Conservation (phyloP, 1,140 invertebrate species). For the Drosophila lacertosa region DNA sequence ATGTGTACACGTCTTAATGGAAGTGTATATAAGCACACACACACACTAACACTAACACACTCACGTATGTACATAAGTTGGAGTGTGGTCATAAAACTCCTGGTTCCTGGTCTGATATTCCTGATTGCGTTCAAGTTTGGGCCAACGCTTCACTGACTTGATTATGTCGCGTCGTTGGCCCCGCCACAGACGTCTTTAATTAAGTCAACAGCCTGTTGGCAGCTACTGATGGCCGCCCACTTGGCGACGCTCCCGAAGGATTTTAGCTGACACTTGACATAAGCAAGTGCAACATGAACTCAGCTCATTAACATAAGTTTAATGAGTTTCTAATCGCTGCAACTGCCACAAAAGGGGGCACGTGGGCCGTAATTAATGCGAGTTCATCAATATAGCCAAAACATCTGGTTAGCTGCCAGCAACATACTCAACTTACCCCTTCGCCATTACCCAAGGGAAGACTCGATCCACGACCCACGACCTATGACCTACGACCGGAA, state of each 20-base stretch:
- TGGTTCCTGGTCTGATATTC: slow-evolving; percentile 35
- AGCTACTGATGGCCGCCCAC: slow-evolving; percentile 25
- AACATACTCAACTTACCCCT: slow-evolving; percentile 11
- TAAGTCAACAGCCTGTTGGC: slow-evolving; percentile 52
- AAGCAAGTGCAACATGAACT: slow-evolving; percentile 36
- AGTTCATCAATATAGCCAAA: slow-evolving; percentile 56
- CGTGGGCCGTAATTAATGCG: slow-evolving; percentile 69
- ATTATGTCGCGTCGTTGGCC: slow-evolving; percentile 64
- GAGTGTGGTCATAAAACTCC: slow-evolving; percentile 42
- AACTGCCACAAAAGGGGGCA: slow-evolving; percentile 45
- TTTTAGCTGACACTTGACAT: slow-evolving; percentile 63
- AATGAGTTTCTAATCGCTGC: slow-evolving; percentile 82
- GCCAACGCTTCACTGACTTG: slow-evolving; percentile 64
- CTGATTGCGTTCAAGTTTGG: slow-evolving; percentile 65
- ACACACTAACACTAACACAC: not conserved
- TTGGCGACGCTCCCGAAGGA: slow-evolving; percentile 45
- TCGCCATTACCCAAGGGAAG: slow-evolving; percentile 45
- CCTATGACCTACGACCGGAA: slow-evolving; percentile 47
- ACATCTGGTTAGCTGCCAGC: slow-evolving; percentile 52
- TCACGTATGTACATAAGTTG: slow-evolving; percentile 4
- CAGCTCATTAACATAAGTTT: slow-evolving; percentile 81
- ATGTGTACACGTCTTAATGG: slow-evolving; percentile 81
- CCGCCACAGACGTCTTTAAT: slow-evolving; percentile 49
- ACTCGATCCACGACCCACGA: slow-evolving; percentile 17
- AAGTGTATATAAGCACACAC: slow-evolving; percentile 56